These are phyloP conservation scores for Vanessa tameamea DNA, from an alignment of 1,140 invertebrate genomes.

Conservation along the genomic window DNA sequence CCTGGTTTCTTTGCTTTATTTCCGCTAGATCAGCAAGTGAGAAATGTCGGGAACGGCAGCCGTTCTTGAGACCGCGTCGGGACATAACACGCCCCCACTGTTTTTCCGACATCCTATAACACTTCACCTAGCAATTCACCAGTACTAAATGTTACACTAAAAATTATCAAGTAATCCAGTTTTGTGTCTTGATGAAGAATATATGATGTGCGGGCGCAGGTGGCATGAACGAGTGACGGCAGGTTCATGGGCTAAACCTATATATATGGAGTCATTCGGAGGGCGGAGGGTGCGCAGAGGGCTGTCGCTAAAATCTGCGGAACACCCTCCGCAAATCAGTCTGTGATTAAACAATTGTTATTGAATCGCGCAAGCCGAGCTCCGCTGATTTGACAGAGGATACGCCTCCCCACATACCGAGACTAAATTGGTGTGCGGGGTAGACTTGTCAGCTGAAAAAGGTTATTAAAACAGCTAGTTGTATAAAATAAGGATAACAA, in stretches of 20 bases:
- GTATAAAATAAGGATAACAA: background rate
- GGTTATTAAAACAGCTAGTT: no score
- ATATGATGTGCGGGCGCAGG: slow-evolving; percentile 28
- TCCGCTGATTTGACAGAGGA: slow-evolving; percentile 7
- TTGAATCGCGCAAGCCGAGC: slow-evolving; percentile 15
- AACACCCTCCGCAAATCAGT: slow-evolving; percentile 53
- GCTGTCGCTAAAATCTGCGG: slow-evolving; percentile 38
- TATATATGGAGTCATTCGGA: slow-evolving; percentile 41
- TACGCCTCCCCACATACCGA: slow-evolving; percentile 24
- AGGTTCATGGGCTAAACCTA: slow-evolving; percentile 23
- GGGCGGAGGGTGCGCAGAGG: slow-evolving; percentile 43
- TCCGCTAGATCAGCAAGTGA: slow-evolving; percentile 35
- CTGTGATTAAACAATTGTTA: slow-evolving; percentile 50
- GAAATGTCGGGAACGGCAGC: slow-evolving; percentile 30
- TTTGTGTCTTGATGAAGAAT: background rate
- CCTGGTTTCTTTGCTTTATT: slow-evolving; percentile 22
- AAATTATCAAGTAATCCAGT: background rate
- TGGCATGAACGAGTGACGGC: slow-evolving; percentile 24
- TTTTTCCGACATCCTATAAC: background rate
- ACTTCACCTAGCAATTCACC: background rate
- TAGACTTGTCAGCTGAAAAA: background rate
- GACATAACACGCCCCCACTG: slow-evolving; percentile 37
- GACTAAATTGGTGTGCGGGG: slow-evolving; percentile 17
- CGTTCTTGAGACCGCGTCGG: slow-evolving; percentile 40
- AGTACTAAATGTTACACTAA: background rate